Evolutionary conservation across 2,797 vertebrate genomes (phyloP).

Genomic region (Leptatherina wallacei): DNA sequence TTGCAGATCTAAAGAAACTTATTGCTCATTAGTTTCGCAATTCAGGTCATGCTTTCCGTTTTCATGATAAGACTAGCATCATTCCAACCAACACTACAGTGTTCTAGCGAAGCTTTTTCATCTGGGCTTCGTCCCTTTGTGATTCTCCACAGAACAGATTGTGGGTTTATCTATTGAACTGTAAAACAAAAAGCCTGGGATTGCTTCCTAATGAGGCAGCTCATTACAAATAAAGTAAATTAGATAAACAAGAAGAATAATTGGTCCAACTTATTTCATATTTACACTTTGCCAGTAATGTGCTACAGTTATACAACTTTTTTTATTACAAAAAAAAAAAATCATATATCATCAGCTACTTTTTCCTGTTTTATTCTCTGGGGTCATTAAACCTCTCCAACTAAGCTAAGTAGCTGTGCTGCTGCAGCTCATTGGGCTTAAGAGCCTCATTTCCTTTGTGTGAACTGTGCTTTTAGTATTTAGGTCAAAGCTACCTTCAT

Average conservation of each 20-base stretch:
- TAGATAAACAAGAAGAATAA: not conserved
- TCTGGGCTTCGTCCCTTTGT: too few relatives aligned
- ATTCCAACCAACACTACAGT: too few relatives aligned
- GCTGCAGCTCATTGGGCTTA: slow-evolving; percentile 21
- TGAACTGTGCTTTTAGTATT: slow-evolving; percentile 54
- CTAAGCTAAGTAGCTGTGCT: slow-evolving; percentile 30
- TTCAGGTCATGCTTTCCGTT: too few relatives aligned
- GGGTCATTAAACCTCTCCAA: slow-evolving; percentile 30
- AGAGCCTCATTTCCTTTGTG: slow-evolving; percentile 44
- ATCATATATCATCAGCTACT: slow-evolving; percentile 19
- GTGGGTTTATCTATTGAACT: not conserved
- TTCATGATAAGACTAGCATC: too few relatives aligned
- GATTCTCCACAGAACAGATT: not conserved
- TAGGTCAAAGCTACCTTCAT: slow-evolving; percentile 52
- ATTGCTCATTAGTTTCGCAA: too few relatives aligned
- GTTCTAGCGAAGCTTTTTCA: too few relatives aligned
- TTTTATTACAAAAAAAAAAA: too few relatives aligned
- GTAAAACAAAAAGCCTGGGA: not conserved
- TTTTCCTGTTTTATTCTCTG: slow-evolving; percentile 13
- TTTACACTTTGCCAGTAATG: slow-evolving; percentile 7
- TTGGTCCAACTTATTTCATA: not conserved
- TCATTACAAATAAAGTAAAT: not conserved
- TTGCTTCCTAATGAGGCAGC: not conserved
- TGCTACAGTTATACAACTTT: not conserved
- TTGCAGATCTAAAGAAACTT: too few relatives aligned